Conservation (phyloP, 1,140 invertebrate genomes). For the Zaprionus ghesquierei region DNA sequence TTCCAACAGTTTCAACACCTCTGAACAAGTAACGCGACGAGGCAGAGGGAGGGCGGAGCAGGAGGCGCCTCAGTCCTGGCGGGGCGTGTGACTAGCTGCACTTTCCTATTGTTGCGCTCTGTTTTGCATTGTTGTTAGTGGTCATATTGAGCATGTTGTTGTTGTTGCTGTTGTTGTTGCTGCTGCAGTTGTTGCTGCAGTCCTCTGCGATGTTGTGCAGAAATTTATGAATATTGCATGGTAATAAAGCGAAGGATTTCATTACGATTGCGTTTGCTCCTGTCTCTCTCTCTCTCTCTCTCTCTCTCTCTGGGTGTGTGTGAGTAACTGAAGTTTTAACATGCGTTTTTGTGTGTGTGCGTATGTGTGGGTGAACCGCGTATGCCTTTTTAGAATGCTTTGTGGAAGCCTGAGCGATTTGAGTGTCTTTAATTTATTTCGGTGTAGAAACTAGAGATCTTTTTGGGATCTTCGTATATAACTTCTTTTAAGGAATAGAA, state of each 20-base stretch:
- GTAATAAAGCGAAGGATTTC: slow-evolving; percentile 78
- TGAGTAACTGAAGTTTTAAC: background rate
- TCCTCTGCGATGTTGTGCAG: slow-evolving; percentile 63
- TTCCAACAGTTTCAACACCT: slow-evolving; percentile 82
- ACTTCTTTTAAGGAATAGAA: no score
- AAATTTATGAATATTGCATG: slow-evolving; percentile 80
- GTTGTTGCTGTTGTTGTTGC: slow-evolving; percentile 33
- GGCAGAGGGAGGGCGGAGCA: background rate
- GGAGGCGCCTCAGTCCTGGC: no score
- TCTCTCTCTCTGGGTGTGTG: no score
- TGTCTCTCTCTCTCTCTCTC: no score
- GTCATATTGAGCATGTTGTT: slow-evolving; percentile 21
- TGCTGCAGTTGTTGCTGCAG: slow-evolving; percentile 45
- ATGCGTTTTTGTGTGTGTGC: slow-evolving; percentile 2
- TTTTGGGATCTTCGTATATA: no score
- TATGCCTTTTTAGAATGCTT: background rate
- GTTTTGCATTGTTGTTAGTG: slow-evolving; percentile 42
- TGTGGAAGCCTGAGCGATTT: slow-evolving; percentile 23
- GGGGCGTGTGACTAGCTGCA: slow-evolving; percentile 34
- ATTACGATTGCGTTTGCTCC: slow-evolving; percentile 56
- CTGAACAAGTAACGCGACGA: slow-evolving; percentile 73
- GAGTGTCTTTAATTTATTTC: slow-evolving; percentile 16
- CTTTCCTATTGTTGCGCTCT: slow-evolving; percentile 65
- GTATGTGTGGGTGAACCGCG: background rate
- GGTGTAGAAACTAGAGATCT: no score